Conservation (phyloP, 2,797 vertebrate species). For the Alauda arvensis region DNA sequence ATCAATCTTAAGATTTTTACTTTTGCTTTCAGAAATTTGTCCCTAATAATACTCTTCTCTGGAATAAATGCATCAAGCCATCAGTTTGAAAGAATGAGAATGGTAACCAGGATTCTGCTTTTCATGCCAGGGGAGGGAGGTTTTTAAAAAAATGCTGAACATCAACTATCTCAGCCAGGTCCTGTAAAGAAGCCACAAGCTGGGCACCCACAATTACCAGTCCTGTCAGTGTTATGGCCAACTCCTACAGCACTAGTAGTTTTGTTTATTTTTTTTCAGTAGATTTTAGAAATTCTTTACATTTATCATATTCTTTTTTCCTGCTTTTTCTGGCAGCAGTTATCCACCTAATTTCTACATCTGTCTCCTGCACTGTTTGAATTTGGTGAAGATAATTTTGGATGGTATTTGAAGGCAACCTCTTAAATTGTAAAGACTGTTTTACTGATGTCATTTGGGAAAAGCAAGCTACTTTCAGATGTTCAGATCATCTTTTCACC, state of each 20-base stretch:
- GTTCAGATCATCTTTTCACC: constrained; percentile 20
- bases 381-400: background rate
- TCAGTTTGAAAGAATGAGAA: background rate
- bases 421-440: background rate
- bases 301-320: background rate
- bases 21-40: constrained; percentile 5
- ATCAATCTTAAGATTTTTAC: background rate
- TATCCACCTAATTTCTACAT: background rate
- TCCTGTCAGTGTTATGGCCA: background rate
- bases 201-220: background rate
- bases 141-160: background rate
- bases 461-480: constrained; percentile 33
- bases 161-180: background rate
- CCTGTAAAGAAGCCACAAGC: background rate
- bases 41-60: background rate
- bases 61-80: background rate
- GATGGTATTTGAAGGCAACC: constrained; percentile 13
- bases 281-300: background rate
- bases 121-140: too few relatives aligned
- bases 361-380: background rate
- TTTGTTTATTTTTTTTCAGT: background rate
- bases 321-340: background rate
- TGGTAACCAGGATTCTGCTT: background rate
- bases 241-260: background rate
- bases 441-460: constrained; percentile 2